Conservation (phyloP, 64 coral and sea anemone genomes). For the Montipora sp. region DNA sequence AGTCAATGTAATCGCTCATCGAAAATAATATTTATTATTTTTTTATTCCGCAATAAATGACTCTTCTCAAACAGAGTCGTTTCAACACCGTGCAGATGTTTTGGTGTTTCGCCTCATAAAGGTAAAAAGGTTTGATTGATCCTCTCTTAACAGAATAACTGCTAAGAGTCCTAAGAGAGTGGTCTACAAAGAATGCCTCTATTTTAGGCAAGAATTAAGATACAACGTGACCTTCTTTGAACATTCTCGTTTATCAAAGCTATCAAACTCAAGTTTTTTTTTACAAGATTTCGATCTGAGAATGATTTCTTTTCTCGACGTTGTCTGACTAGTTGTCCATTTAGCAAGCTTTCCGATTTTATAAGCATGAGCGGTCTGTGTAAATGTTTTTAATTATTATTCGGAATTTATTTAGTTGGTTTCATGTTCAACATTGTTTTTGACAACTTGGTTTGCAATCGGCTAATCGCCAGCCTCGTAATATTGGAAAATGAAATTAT, state of each 20-base stretch:
- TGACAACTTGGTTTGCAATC: slow-evolving; percentile 48
- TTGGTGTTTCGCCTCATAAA: too few species aligned
- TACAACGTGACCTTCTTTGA: background rate
- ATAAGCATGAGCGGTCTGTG: background rate
- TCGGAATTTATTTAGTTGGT: slow-evolving; percentile 11
- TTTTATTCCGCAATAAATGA: background rate
- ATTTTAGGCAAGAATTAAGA: background rate
- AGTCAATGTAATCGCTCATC: background rate
- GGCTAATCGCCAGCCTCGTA: background rate
- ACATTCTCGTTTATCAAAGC: background rate
- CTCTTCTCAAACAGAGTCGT: background rate
- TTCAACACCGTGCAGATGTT: background rate
- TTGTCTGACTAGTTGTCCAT: background rate
- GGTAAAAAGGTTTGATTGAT: background rate
- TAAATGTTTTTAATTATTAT: background rate
- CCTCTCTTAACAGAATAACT: background rate
- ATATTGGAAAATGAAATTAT: background rate
- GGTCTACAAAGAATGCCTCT: background rate
- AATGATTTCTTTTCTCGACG: background rate
- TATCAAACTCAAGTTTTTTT: background rate
- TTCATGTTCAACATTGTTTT: background rate
- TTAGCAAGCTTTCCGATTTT: background rate
- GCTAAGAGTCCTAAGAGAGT: background rate
- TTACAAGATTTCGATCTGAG: background rate
- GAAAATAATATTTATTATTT: background rate